A percentile compares a stretch with the other conserved stretches of the same genome.
These are phyloP conservation scores for Tonatia bakeri DNA, from an alignment of 2,113 vertebrate species.

Conservation along the genomic window DNA sequence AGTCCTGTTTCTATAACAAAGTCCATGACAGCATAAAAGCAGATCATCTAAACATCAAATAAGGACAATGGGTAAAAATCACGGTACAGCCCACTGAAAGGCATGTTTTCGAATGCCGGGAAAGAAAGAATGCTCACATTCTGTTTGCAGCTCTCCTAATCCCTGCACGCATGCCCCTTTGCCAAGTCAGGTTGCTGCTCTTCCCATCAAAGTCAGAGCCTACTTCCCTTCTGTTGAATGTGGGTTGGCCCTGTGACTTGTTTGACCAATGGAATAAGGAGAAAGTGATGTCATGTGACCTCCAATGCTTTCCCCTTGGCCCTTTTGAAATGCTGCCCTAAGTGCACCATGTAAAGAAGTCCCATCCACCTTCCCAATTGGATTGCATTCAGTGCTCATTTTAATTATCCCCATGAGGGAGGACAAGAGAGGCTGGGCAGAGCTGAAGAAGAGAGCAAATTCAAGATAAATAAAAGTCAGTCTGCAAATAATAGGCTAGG, in stretches of 20 bases:
- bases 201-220: neutral
- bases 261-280: neutral
- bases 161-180: neutral
- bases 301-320: neutral
- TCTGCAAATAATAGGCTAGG: constrained; percentile 31
- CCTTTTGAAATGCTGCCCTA: neutral
- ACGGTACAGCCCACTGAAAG: neutral
- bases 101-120: neutral
- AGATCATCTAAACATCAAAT: neutral
- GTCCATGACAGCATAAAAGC: neutral
- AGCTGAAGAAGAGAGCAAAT: neutral
- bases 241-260: neutral
- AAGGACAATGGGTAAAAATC: neutral
- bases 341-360: neutral
- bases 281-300: neutral
- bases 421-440: neutral
- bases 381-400: neutral
- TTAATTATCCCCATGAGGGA: neutral
- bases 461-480: constrained; percentile 39
- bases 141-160: neutral
- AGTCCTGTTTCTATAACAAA: neutral
- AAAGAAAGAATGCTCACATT: neutral
- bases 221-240: neutral
- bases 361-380: neutral
- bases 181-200: neutral